Base-by-base conservation (phyloP, 1,140 invertebrate genomes). In the Rhagoletis zephyria region DNA sequence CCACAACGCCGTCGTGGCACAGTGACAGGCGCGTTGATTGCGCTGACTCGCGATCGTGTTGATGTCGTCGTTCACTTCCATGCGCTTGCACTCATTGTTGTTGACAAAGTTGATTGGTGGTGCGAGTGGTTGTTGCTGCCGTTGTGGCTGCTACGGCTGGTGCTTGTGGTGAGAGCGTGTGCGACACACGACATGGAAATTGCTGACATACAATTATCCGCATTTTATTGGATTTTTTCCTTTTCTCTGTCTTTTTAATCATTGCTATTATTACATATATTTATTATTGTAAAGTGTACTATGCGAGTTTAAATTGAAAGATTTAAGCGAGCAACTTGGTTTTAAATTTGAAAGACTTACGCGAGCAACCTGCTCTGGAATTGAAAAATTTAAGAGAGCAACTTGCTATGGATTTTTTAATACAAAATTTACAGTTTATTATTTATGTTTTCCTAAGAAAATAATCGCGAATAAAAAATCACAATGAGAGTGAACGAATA, bases 181-280 rank as follows among this genome's bases (percentile, higher is more conserved):
- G 87, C 87, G 88, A 87, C 88, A 88, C 70, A 88, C 89, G 90
- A 92, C 91, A 92, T 92, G 91, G 91, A 92, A 92, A 92, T 92
- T 92, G 89, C 89, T 88, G 89, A 87, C 59, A 64, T 64, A 87
- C 64, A 19, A 87, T 70, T 56, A 87, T 81, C 74, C 74, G n/a
- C 74, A 81, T 81, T 56, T 81, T 56, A 81, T 81, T 81, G 45
- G 5, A 42, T 30, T 3, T 40, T 56, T 56, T 81, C 12, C 12
- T 74, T 77, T 51, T 51, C 40, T 77, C 16, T 19, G 5, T 3
- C 30, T 67, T 67, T 74, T n/a, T 45, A 45, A 74, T 45, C 42
- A 45, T 74, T 48, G 14, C 67, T 45, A 74, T 48, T 74, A 30
- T 30, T 74, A n/a, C 7, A 42, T 42, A 74, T 48, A 74, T 74